A percentile compares a stretch with the other conserved stretches of the same genome.
These are phyloP conservation scores for Watsonalla cultraria DNA, from an alignment of 2,888 invertebrate species.

Conservation along the genomic window DNA sequence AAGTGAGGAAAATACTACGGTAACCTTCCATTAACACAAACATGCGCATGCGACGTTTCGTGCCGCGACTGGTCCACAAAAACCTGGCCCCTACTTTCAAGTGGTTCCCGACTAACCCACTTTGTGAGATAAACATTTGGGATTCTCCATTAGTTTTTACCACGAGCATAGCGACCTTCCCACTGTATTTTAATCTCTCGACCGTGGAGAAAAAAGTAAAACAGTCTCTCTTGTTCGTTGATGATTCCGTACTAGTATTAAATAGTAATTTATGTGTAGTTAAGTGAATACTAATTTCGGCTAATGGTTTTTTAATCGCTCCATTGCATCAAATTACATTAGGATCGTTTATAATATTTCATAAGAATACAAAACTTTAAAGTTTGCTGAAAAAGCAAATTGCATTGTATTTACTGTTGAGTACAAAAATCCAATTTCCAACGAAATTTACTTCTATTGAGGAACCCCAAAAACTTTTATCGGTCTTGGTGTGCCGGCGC, in stretches of 20 bases:
- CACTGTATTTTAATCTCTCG: conserved; percentile 15
- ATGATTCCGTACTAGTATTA: not conserved
- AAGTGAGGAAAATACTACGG: not conserved
- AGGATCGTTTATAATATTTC: too few relatives aligned
- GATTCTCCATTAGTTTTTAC: conserved; percentile 17
- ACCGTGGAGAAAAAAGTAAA: not conserved
- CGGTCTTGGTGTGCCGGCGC: conserved; percentile 17
- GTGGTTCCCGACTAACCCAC: conserved; percentile 24
- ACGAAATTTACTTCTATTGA: not conserved
- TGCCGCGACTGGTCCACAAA: conserved; percentile 12
- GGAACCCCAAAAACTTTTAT: conserved; percentile 15
- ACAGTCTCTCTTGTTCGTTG: not conserved
- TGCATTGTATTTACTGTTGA: too few relatives aligned
- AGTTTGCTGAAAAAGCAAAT: too few relatives aligned
- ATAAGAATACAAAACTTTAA: too few relatives aligned
- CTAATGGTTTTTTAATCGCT: too few relatives aligned
- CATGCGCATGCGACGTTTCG: not conserved
- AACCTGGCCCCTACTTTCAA: conserved; percentile 32
- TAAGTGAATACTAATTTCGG: too few relatives aligned
- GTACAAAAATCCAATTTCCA: too few relatives aligned
- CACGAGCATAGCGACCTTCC: conserved; percentile 30
- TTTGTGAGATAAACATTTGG: conserved; percentile 23
- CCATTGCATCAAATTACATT: too few relatives aligned
- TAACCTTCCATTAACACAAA: not conserved
- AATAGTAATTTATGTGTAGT: too few relatives aligned